These are phyloP conservation scores for Falco naumanni DNA, from an alignment of 2,797 vertebrate species.

Conservation along the genomic window DNA sequence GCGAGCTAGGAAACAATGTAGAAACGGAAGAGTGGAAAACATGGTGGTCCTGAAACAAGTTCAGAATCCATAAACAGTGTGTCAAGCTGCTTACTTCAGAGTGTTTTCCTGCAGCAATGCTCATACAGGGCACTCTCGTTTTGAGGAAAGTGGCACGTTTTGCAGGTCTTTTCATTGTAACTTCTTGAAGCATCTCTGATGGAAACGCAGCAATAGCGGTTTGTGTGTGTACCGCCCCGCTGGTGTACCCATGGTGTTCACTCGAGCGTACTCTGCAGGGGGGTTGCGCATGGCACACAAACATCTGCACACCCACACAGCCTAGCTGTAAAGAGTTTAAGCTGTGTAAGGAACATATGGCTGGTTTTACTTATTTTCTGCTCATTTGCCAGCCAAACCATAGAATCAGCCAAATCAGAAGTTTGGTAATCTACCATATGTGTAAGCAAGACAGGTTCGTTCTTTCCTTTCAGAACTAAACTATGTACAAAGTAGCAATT, in stretches of 20 bases:
- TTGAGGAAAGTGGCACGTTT: neutral
- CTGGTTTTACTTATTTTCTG: neutral
- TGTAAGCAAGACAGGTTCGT: neutral
- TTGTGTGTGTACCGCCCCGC: neutral
- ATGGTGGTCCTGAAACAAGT: neutral
- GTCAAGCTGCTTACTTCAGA: neutral
- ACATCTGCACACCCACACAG: neutral
- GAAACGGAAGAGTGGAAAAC: neutral
- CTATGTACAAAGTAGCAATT: neutral
- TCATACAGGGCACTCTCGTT: neutral
- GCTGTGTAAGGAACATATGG: neutral
- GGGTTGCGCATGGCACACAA: neutral
- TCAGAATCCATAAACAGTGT: neutral
- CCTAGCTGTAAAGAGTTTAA: neutral
- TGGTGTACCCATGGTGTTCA: rapidly evolving
- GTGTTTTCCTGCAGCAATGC: neutral
- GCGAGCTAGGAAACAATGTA: neutral
- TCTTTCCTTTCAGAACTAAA: neutral
- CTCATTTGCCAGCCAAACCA: neutral
- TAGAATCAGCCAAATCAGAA: neutral
- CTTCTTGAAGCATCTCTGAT: neutral
- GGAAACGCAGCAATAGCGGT: neutral
- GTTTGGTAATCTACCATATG: neutral
- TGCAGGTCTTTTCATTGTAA: neutral
- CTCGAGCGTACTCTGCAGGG: neutral